Base-by-base conservation (phyloP, 2,888 invertebrate genomes). In the Pyralis farinalis region DNA sequence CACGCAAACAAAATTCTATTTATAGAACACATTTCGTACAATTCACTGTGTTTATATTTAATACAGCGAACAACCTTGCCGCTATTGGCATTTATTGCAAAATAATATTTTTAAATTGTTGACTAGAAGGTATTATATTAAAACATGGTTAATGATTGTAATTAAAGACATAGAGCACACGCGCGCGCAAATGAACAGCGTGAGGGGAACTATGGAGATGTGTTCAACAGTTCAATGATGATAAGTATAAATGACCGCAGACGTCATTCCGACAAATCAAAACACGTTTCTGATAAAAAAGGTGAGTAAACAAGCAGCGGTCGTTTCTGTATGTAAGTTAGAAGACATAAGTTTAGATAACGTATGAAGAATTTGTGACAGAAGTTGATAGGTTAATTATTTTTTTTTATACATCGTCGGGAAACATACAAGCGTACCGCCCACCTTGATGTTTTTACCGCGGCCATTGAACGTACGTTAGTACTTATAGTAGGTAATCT, bases 231-330 rank as follows among this genome's bases (percentile, higher is more conserved):
- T 49, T 59, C 57, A 47, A 54, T 53, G 60, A 66, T 57, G 55
- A 55, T 52, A 16, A 21, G 12, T 33, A 16, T 33, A 10, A 57
- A 63, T 65, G 53, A 64, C 55, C 53, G 50, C 50, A 57, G 58
- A 65, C 65, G 70, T 57, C 60, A 58, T 58, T 49, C 44, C 16
- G 11, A 40, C 42, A 42, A 59, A 65, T 59, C 53, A 65, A 75
- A 76, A 75, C 76, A 65, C 66, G 74, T 75, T 73, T 69, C 51
- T 41, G 55, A 64, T 63, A 62, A 65, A 53, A 16, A 32, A 11
- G 6, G 7, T 34, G 21, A 7, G 31, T 11, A 12, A 31, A 12
- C 12, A 25, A 25, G 25, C 3, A 1, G 30, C 35, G 33, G 12
- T 12, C 3, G 31, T 12, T 31, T 31, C 31, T 12, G 11, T 31